Conservation (phyloP, 2,797 vertebrate species). For the Sebastes baramenuke region DNA sequence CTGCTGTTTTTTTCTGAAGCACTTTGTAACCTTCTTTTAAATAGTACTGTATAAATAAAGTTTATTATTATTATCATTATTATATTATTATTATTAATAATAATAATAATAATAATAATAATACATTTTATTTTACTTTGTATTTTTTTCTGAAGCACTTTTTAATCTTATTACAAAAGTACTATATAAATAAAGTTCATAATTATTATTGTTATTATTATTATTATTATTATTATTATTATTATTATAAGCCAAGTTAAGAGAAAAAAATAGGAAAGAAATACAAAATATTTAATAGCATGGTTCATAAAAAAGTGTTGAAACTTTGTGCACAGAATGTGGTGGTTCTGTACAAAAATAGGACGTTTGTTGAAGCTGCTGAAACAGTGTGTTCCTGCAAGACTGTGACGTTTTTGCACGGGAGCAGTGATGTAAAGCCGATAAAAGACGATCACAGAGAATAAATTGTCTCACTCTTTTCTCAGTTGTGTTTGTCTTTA, state of each 20-base stretch:
- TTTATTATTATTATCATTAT: no score
- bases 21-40: no score
- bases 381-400: not conserved
- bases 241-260: not conserved
- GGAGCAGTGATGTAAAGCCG: not conserved
- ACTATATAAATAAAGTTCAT: no score
- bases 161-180: accelerated
- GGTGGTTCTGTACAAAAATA: not conserved
- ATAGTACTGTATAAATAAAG: no score
- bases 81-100: no score
- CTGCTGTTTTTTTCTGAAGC: no score
- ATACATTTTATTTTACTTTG: no score
- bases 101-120: no score
- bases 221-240: not conserved
- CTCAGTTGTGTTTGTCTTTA: conserved; percentile 3
- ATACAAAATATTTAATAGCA: not conserved
- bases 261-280: not conserved
- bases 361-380: not conserved
- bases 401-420: not conserved
- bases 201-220: no score
- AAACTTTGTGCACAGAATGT: not conserved
- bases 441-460: not conserved
- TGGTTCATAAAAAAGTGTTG: not conserved
- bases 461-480: not conserved
- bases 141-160: no score